Base-by-base conservation (phyloP, 2,797 vertebrate species). In the Chelon auratus region DNA sequence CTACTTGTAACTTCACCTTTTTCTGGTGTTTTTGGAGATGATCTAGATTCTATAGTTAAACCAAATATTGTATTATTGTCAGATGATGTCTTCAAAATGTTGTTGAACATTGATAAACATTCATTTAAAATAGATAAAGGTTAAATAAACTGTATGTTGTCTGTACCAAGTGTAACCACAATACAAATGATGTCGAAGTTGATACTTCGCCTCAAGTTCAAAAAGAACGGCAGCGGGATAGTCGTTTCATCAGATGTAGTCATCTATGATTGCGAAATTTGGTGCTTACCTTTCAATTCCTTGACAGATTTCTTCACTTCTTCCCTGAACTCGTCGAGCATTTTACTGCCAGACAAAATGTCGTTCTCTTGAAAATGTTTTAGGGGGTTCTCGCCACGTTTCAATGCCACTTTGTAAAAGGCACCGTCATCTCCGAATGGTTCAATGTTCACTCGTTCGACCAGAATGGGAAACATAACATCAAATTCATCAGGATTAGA, bases 401-500 rank as follows among this genome's bases (percentile, higher is more conserved):
- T 96, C 71, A 96, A 85, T 14, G 48, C 56, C 55, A 95, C 77
- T 5, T 88, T 93, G 61, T 95, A 96, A 79, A 81, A 95, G 1
- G 95, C 94, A 0, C 94, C 95, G 3, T 91, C 89, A 0, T 67
- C 0, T 42, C 60, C 54, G 66, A 93, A 93, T 7, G 73, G 66
- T 8, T 81, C 8, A 6, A 95, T 36, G 0, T 80, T 1, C 76
- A 95, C 86, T 80, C 95, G 93, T 0, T 48, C 0, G 39, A 94
- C 47, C 4, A 66, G 77, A 14, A 96, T 56, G 18, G 88, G 81
- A 68, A 97, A 61, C 96, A 98, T 97, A 55, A 97, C 87, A 42
- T 97, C 96, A 84, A 97, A 98, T 84, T 98, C 96, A 70, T 97
- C 93, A 15, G 96, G 95, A 69, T 92, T 72, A 53, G 89, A 93